Evolutionary conservation across 2,797 vertebrate species (phyloP), one percentile per base, ranked within the genome.

Genomic region (Myotis planiceps): DNA sequence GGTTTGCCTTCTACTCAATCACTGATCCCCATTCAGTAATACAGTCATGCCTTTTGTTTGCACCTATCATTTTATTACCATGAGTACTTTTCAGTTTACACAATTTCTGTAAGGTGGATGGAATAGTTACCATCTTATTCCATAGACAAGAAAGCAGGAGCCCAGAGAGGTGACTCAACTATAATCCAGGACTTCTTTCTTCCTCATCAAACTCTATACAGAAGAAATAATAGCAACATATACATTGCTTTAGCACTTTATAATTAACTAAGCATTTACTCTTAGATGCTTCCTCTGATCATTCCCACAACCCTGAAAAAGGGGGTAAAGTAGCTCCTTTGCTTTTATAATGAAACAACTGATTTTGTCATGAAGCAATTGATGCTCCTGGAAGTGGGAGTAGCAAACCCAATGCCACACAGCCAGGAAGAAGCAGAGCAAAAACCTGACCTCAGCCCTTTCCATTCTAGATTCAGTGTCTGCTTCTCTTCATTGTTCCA

Each of bases 401-500:
- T 51, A 82, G 15, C 9, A 92, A 90, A 34, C 6, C 63, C 34
- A 78, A 15, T 14, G 13, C 10, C 32, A 81, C 10, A 32, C 3
- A 75, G 51, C 14, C n/a, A 76, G 39, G 83, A 92, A 58, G 15
- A 91, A 10, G 25, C 51, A 69, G 42, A n/a, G 12, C 12, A 16
- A 91, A 65, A 92, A 79, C 27, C 37, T 1, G 14, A 95, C 49
- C 47, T 79, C 60, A 83, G 74, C 4, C 47, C 27, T 82, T 81
- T 19, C 13, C 23, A 72, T 74, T 90, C 47, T 51, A 92, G 37
- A 79, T 39, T 92, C 63, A 18, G 1, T 84, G 37, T 39, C 66
- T 93, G 15, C 42, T 93, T 88, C 49, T 76, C 68, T 94, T 47
- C 58, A 71, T 51, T n/a, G 51, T 86, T 78, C 29, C 47, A 92